Base-by-base conservation (phyloP, 2,888 invertebrate genomes). In the Diarsia rubi region DNA sequence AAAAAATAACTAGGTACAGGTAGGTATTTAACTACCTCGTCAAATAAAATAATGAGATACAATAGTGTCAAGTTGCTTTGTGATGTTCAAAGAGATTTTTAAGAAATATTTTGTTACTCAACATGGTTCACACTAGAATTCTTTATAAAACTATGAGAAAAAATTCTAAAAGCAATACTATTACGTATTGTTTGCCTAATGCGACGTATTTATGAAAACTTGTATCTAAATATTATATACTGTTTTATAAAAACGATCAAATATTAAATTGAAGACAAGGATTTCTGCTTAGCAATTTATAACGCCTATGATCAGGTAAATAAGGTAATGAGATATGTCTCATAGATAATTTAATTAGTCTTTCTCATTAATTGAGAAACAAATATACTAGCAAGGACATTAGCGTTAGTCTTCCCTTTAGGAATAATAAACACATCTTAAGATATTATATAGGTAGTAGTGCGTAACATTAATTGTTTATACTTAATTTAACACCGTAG, bases 351-450 rank as follows among this genome's bases (percentile, higher is more conserved):
- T 62, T 68, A 79, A 75, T 75, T 72, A 63, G 66, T 78, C 37
- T 57, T 73, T 70, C 79, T 73, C 79, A 68, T 70, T 57, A 76
- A 59, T 79, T 75, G 73, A 83, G 77, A 79, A 79, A 72, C 67
- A 68, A 71, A 59, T 65, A 73, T 75, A 66, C 59, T 81, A 82
- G 76, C 65, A 73, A 76, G 84, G 78, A 81, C 75, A 83, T 62
- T 79, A 84, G 84, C 83, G 49, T 83, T 68, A 86, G 78, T 83
- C 77, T 81, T 83, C 62, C 65, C 87, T 78, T 83, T 82, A 88
- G 92, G 89, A 91, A 93, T 95, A 94, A 94, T 94, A 94, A 94
- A 94, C 93, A 93, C 90, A 95, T 94, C 94, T 94, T 94, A 95
- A 94, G 93, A 94, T 92, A 83, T 64, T 65, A 71, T 59, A 85